Evolutionary conservation across 2,888 invertebrate genomes (phyloP).

Genomic region (Diarsia mendica): DNA sequence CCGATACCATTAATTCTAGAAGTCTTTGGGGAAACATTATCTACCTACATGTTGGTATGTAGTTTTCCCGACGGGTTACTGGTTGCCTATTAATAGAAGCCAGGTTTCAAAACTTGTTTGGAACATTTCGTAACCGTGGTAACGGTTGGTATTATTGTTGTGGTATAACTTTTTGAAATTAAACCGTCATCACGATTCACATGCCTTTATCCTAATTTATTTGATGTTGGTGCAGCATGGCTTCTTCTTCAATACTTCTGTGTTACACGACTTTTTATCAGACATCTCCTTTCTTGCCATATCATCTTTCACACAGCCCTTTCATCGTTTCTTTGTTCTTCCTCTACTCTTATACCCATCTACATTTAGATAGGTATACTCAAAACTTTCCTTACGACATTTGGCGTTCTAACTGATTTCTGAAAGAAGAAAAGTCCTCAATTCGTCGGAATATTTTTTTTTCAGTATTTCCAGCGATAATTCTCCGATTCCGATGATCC

Average conservation of each 20-base stretch:
- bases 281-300: too few relatives aligned
- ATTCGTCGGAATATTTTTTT: not conserved
- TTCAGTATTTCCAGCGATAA: not conserved
- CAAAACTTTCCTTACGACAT: too few relatives aligned
- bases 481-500: not conserved
- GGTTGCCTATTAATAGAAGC: not conserved
- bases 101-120: not conserved
- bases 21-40: slow-evolving; percentile 22
- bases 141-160: not conserved
- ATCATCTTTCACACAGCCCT: too few relatives aligned
- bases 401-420: not conserved
- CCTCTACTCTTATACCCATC: too few relatives aligned
- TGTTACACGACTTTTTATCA: too few relatives aligned
- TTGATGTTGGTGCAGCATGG: too few relatives aligned
- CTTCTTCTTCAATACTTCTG: too few relatives aligned
- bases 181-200: too few relatives aligned
- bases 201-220: too few relatives aligned
- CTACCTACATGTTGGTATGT: not conserved
- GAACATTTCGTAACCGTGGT: too few relatives aligned
- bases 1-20: slow-evolving; percentile 16
- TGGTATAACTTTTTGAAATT: not conserved
- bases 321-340: too few relatives aligned
- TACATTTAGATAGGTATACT: too few relatives aligned
- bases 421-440: not conserved
- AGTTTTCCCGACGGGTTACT: slow-evolving; percentile 7